Percentiles rank a stretch among this genome's conserved stretches.
phyloP scores from a whole-genome alignment of 2,113 vertebrate species.

The Petromus typicus region DNA sequence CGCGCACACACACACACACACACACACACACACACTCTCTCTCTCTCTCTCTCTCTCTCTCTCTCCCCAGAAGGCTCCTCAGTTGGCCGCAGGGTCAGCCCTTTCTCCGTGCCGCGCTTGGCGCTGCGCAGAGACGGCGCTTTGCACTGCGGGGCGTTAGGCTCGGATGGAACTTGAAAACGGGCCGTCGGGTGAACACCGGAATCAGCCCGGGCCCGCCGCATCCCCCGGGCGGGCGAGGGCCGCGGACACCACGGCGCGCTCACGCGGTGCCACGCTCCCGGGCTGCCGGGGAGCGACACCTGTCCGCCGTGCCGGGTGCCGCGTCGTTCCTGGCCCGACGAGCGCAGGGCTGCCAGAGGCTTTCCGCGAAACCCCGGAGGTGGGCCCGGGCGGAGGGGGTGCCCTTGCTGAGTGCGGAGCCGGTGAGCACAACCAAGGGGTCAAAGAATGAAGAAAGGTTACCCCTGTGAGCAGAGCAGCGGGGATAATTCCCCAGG shows the following conservation, averaged over 20 bases:
- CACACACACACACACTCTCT: too few species aligned
- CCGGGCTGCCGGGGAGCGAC: conserved; percentile 29
- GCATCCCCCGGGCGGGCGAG: neutral
- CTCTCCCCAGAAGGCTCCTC: neutral
- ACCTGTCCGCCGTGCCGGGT: conserved; percentile 21
- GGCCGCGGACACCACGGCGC: neutral
- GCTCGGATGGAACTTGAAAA: neutral
- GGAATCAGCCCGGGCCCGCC: neutral
- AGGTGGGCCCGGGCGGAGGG: neutral
- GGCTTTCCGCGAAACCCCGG: neutral
- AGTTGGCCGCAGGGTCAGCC: neutral
- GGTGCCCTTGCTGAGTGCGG: neutral
- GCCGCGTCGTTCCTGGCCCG: neutral
- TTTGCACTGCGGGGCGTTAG: neutral
- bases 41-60: too few species aligned
- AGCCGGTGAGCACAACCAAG: neutral
- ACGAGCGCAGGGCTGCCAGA: neutral
- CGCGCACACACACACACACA: too few species aligned
- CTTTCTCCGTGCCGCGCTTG: too few species aligned
- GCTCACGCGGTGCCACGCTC: neutral
- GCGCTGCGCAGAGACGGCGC: neutral
- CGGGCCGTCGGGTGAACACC: neutral
- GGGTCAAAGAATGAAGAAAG: neutral
- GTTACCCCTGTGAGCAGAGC: neutral
- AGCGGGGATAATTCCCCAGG: neutral